Base-by-base conservation (phyloP, 2,888 invertebrate genomes). In the Deilephila porcellus region DNA sequence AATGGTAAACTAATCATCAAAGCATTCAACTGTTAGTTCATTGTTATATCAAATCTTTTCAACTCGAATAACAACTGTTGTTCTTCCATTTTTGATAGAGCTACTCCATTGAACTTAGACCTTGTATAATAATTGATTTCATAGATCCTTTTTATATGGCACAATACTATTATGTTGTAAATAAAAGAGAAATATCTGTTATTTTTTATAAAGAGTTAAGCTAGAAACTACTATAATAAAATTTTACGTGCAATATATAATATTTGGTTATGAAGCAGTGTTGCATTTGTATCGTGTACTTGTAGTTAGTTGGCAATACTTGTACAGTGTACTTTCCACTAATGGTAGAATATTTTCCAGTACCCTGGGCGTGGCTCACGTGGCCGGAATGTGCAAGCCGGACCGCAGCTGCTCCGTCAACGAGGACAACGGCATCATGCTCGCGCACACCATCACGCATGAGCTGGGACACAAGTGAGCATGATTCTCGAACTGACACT, bases 391-490 rank as follows among this genome's bases (percentile, higher is more conserved):
- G 96, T 98, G 98, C 91, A 97, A 97, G 86, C 96, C 97, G 6
- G 96, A 97, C 82, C 96, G 97, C 79, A 98, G 98, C 86, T 98
- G 98, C 88, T 98, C 97, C 85, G 97, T 98, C 85, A 98, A 98
- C 89, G 98, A 98, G 91, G 98, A 98, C 93, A 97, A 97, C 87
- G 98, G 98, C 78, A 97, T 98, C 79, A 97, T 97, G 87, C 95
- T 98, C 74, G 98, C 98, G 37, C 97, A 98, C 93, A 98, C 98
- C 78, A 97, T 98, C 84, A 97, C 98, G 7, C 98, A 98, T 88
- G 98, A 98, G 93, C 93, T 98, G 86, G 98, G 98, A 75, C 98
- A 98, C 94, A 98, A 98, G 98, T 98, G 93, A 96, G 97, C 96
- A 45, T 45, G 45, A 14, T 64, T 45, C 20, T 56, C n/a, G n/a